These are phyloP conservation scores for Rattus norvegicus DNA, from an alignment of 2,113 vertebrate genomes.

Conservation along the genomic window GRCr8 NC_086020.1:236466001-236466500, in stretches of 20 bases:
- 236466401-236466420: background rate
- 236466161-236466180: constrained; percentile 79
- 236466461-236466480: background rate
- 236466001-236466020: constrained; percentile 19
- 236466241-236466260: constrained; percentile 69
- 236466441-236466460: background rate
- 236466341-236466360: constrained; percentile 53
- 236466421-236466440: background rate
- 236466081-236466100: background rate
- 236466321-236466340: constrained; percentile 65
- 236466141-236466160: background rate
- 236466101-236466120: background rate
- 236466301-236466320: constrained; percentile 81
- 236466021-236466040: background rate
- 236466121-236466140: background rate
- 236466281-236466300: constrained; percentile 85
- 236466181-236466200: constrained; percentile 78
- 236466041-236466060: background rate
- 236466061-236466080: background rate
- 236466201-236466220: constrained; percentile 81
- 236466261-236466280: constrained; percentile 4
- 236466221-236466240: constrained; percentile 81
- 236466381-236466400: background rate
- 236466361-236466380: background rate
- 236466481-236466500: background rate